These are phyloP conservation scores for Phymanthus crucifer DNA, from an alignment of 92 coral and sea anemone genomes.

Conservation along the genomic window DNA sequence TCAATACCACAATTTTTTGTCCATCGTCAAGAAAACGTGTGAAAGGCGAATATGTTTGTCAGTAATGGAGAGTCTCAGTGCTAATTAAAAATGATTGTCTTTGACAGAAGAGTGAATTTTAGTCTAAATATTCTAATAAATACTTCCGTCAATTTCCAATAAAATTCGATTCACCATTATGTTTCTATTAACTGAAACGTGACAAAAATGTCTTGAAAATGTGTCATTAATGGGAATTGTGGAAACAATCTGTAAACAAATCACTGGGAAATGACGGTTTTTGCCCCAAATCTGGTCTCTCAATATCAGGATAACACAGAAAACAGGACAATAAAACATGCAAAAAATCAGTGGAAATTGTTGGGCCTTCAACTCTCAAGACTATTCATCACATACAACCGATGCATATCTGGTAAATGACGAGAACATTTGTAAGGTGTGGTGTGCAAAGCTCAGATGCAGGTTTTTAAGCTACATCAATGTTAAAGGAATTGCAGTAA, in stretches of 20 bases:
- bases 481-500: not conserved
- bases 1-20: conserved; percentile 12
- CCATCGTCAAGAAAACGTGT: conserved; percentile 29
- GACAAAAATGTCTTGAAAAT: conserved; percentile 31
- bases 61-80: conserved; percentile 14
- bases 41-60: conserved; percentile 29
- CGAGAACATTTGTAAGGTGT: not conserved
- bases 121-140: conserved; percentile 36
- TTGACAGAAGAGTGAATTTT: conserved; percentile 20
- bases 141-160: conserved; percentile 35
- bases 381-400: not conserved
- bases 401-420: not conserved
- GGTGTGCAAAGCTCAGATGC: not conserved
- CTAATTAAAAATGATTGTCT: conserved; percentile 18
- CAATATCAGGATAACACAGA: not conserved
- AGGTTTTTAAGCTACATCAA: not conserved
- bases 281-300: conserved; percentile 19
- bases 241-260: conserved; percentile 16
- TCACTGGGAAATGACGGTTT: conserved; percentile 25
- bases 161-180: conserved; percentile 23
- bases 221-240: conserved; percentile 24
- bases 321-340: not conserved
- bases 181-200: conserved; percentile 20
- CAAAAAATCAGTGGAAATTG: not conserved
- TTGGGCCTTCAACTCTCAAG: not conserved